Base-by-base conservation (phyloP, 2,797 vertebrate genomes). In the Otolemur crassicaudatus region DNA sequence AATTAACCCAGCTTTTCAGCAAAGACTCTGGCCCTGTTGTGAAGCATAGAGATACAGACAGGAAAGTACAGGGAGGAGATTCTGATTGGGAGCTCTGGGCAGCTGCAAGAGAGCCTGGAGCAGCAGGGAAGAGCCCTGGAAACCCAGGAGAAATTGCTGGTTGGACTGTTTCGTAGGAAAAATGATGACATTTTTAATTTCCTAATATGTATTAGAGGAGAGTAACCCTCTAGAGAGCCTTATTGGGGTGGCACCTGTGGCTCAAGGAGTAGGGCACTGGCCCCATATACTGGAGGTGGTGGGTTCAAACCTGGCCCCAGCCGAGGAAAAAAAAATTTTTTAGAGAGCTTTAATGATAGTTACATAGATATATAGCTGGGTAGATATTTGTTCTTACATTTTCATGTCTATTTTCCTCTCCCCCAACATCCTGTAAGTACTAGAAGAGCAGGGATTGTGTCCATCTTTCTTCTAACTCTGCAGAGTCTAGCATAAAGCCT, bases 401-500 rank as follows among this genome's bases (percentile, higher is more conserved):
- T 79, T 94, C 13, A 70, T 31, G 17, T 86, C 27, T 94, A 0
- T 89, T 69, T 29, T 63, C 22, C 49, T 27, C 12, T 13, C 37
- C 4, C 14, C 43, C 4, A 2, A 53, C 16, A 58, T 70, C 16
- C 34, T 89, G 7, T 82, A 76, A 83, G 56, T 43, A 70, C n/a
- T 27, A 72, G 22, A 13, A 87, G 12, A 85, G 7, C 75, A 69
- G 49, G 58, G 37, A 80, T 56, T 73, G 25, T 72, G 4, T 69
- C 37, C 56, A 6, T 92, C 53, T 86, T 85, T 91, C n/a, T 75
- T 31, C 88, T 27, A 67, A 73, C 22, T 82, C 75, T 67, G 7
- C 14, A 84, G 82, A 93, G 4, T 85, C 58, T 75, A 88, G 53
- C 49, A 31, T 63, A 94, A 94, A 94, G 16, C 34, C 61, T 56